phyloP scores from a whole-genome alignment of 2,888 invertebrate genomes.

The Leptopilina drosophilae region DNA sequence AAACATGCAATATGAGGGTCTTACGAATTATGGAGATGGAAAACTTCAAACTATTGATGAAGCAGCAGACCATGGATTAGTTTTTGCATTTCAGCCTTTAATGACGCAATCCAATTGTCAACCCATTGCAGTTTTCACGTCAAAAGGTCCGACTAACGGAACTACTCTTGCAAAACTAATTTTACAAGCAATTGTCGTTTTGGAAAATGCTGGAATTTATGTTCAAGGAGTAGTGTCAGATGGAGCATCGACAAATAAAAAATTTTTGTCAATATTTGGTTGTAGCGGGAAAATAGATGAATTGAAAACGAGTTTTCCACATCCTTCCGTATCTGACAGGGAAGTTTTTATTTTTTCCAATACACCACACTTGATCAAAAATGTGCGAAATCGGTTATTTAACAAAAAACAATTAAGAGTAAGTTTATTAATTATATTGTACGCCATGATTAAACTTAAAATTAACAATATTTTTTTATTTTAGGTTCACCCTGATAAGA shows the following conservation, averaged over 20 bases:
- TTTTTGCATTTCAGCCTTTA: conserved; percentile 52
- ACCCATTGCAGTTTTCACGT: conserved; percentile 55
- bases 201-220: conserved; percentile 47
- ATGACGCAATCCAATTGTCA: conserved; percentile 50
- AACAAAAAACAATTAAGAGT: conserved; percentile 37
- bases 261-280: conserved; percentile 49
- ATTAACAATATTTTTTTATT: conserved; percentile 13
- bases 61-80: conserved; percentile 7
- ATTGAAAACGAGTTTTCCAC: conserved; percentile 44
- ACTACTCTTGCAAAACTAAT: conserved; percentile 47
- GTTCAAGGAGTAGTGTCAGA: conserved; percentile 55
- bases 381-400: conserved; percentile 52
- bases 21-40: background rate
- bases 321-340: conserved; percentile 49
- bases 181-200: conserved; percentile 48
- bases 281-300: conserved; percentile 39
- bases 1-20: background rate
- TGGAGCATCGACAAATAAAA: conserved; percentile 50
- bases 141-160: conserved; percentile 48
- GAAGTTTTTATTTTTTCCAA: conserved; percentile 52
- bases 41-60: background rate
- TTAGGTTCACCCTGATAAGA: background rate
- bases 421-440: background rate
- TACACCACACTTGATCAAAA: conserved; percentile 1
- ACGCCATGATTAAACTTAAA: background rate